Evolutionary conservation across 2,888 invertebrate genomes (phyloP).

Genomic region (Monoplex corrugatus): DNA sequence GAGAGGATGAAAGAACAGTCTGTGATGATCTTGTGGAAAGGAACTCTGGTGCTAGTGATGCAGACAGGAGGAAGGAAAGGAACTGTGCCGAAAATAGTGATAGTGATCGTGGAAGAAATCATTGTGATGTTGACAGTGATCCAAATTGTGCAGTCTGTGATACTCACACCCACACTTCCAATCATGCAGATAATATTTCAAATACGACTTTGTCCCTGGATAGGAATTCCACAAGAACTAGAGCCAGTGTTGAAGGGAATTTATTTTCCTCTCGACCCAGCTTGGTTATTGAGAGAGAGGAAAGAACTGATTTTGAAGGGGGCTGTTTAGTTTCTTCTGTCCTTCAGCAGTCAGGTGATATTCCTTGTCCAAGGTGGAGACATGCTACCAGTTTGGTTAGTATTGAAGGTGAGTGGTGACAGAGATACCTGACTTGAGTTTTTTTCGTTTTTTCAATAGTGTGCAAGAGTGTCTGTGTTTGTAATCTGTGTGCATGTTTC

Average conservation of each 20-base stretch:
- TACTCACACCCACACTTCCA: background rate
- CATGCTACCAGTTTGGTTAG: slow-evolving; percentile 75
- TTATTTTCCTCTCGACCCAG: background rate
- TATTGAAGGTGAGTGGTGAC: slow-evolving; percentile 63
- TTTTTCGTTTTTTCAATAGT: background rate
- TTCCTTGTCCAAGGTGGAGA: slow-evolving; percentile 80
- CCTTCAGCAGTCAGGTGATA: slow-evolving; percentile 63
- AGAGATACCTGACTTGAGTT: background rate
- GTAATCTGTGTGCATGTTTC: too few relatives aligned
- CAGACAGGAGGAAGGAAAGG: background rate
- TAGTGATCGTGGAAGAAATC: background rate
- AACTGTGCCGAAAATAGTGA: background rate
- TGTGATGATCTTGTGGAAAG: background rate
- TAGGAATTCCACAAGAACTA: background rate
- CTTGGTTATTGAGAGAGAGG: slow-evolving; percentile 19
- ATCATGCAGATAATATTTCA: background rate
- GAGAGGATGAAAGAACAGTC: background rate
- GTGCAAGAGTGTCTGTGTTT: too few relatives aligned
- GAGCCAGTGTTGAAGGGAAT: background rate
- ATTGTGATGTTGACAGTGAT: background rate
- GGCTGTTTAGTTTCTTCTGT: slow-evolving; percentile 57
- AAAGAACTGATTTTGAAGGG: slow-evolving; percentile 47
- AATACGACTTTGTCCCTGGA: background rate
- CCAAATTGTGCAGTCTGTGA: slow-evolving; percentile 25
- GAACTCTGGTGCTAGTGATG: background rate